Conservation (phyloP, 37 sponge, comb jelly and placozoan species). For the Axinella damicornis region DNA sequence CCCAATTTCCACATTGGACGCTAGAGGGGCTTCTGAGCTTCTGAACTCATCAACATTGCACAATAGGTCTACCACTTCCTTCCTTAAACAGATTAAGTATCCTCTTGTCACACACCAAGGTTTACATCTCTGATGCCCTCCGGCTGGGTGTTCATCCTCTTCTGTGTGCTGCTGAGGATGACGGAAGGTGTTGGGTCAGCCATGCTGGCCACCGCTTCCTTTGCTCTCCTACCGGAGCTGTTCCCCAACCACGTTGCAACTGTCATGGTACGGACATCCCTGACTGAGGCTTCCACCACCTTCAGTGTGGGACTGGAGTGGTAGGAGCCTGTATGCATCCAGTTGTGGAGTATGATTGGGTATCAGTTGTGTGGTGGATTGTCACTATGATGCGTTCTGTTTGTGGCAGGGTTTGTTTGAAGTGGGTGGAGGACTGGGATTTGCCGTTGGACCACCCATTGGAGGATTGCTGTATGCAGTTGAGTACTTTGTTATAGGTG, state of each 20-base stretch:
- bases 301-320: neutral
- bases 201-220: slow-evolving; percentile 37
- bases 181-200: slow-evolving; percentile 55
- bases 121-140: neutral
- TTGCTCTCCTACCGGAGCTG: slow-evolving; percentile 27
- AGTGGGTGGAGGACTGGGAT: slow-evolving; percentile 53
- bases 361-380: no score
- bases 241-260: slow-evolving; percentile 22
- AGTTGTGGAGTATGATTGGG: no score
- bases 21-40: no score
- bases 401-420: slow-evolving; percentile 62
- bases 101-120: no score
- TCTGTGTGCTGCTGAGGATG: slow-evolving; percentile 45
- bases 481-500: no score
- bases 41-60: no score
- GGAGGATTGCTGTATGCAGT: slow-evolving; percentile 65
- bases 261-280: slow-evolving; percentile 1
- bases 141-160: neutral
- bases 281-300: neutral
- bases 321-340: no score
- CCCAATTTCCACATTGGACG: no score
- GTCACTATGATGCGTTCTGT: neutral
- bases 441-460: slow-evolving; percentile 49
- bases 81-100: no score
- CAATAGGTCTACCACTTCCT: no score